A percentile compares a stretch with the other conserved stretches of the same genome.
Conservation (phyloP, 2,113 vertebrate genomes). For the Brachyistius frenatus region DNA sequence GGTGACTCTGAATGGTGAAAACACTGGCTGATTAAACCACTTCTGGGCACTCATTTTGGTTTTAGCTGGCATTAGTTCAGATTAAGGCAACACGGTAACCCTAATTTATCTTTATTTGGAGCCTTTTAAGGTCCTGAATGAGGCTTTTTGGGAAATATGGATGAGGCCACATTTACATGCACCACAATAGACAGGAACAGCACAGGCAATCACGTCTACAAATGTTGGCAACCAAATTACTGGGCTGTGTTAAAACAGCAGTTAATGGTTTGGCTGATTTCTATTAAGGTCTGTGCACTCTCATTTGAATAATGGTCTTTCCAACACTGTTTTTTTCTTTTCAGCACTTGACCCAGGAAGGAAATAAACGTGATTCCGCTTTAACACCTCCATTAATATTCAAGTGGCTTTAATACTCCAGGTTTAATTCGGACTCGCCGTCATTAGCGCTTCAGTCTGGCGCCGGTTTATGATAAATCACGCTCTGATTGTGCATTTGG, state of each 20-base stretch:
- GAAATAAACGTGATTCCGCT: conserved; percentile 77
- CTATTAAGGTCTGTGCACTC: conserved; percentile 78
- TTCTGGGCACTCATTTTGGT: conserved; percentile 60
- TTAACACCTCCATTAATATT: conserved; percentile 83
- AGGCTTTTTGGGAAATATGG: conserved; percentile 76
- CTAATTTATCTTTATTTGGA: conserved; percentile 77
- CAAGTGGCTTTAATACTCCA: conserved; percentile 80
- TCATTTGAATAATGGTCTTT: conserved; percentile 86
- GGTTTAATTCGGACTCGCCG: conserved; percentile 69
- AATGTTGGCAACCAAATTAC: conserved; percentile 73
- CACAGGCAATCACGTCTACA: conserved; percentile 69
- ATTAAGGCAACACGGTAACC: conserved; percentile 73
- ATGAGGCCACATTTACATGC: conserved; percentile 73
- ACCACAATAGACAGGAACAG: conserved; percentile 57
- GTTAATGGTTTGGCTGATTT: conserved; percentile 80
- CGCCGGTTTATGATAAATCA: conserved; percentile 60
- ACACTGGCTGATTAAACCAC: conserved; percentile 56
- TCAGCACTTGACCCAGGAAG: conserved; percentile 76
- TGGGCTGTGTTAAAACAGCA: conserved; percentile 71
- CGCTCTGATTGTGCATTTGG: conserved; percentile 52
- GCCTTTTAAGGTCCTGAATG: conserved; percentile 73
- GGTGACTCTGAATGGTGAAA: conserved; percentile 15
- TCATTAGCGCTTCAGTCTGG: conserved; percentile 68
- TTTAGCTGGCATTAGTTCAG: conserved; percentile 72
- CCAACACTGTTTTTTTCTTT: conserved; percentile 70